Evolutionary conservation across 2,113 vertebrate genomes (phyloP).

Genomic region (Rhabdornis inornatus): DNA sequence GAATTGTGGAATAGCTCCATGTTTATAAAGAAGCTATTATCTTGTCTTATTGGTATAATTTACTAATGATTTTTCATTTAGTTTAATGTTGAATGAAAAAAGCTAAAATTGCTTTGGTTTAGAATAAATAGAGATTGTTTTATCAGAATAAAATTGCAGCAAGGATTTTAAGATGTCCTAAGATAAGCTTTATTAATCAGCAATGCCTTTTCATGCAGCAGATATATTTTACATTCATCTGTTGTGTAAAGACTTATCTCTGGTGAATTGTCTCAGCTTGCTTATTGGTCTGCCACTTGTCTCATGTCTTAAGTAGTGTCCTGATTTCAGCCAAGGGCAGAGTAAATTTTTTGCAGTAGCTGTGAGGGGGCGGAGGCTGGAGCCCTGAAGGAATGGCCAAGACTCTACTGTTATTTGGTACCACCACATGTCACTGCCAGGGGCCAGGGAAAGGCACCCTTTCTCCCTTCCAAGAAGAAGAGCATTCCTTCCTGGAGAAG

Average conservation of each 20-base stretch:
- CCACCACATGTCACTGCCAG: background rate
- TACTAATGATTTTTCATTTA: conserved; percentile 23
- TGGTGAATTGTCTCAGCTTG: background rate
- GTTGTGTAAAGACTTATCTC: background rate
- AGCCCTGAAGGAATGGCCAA: fast-evolving
- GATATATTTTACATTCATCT: background rate
- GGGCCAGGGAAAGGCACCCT: fast-evolving
- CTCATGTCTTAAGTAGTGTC: background rate
- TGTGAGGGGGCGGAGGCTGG: fast-evolving
- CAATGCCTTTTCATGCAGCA: background rate
- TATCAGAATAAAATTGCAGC: background rate
- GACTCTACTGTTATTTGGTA: fast-evolving
- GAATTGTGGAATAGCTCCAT: background rate
- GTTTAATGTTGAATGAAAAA: background rate
- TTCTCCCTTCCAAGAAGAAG: background rate
- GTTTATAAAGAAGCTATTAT: background rate
- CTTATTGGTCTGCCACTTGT: background rate
- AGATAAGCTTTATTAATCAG: conserved; percentile 7
- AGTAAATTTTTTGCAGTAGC: background rate
- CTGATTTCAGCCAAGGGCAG: background rate
- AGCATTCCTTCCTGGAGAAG: background rate
- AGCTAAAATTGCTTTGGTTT: background rate
- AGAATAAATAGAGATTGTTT: background rate
- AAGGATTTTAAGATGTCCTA: conserved; percentile 2
- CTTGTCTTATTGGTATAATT: background rate